phyloP scores from a whole-genome alignment of 2,888 invertebrate genomes.

The Chaitophorus viminalis region DNA sequence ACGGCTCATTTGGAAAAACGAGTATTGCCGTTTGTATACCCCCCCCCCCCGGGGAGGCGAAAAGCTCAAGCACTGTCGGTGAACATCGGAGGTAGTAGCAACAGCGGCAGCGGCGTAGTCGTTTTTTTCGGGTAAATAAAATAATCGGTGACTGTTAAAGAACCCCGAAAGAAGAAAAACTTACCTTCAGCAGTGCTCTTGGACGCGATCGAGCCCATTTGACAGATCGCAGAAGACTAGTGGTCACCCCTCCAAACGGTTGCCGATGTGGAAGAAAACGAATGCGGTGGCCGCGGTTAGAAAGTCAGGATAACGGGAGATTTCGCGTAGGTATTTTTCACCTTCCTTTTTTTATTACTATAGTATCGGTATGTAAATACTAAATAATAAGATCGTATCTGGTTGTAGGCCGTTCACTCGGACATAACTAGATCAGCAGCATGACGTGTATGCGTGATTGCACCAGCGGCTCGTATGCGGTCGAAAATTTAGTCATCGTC shows the following conservation, averaged over 20 bases:
- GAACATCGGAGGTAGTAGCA: background rate
- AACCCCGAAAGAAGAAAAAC: background rate
- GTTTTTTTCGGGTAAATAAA: background rate
- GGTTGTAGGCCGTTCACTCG: background rate
- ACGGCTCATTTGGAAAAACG: background rate
- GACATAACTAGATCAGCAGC: background rate
- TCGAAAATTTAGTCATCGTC: background rate
- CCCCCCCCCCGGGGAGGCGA: background rate
- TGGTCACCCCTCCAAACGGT: background rate
- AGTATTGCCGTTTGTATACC: background rate
- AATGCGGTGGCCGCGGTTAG: background rate
- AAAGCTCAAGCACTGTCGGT: background rate
- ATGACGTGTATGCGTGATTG: background rate
- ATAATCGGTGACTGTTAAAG: background rate
- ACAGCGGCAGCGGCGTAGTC: background rate
- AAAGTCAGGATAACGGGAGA: background rate
- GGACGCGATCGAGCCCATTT: conserved; percentile 59
- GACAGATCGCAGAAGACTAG: conserved; percentile 19
- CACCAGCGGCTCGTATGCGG: background rate
- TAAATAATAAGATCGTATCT: background rate
- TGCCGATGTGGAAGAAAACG: background rate
- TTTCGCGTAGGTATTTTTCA: background rate
- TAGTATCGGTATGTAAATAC: background rate
- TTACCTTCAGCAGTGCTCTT: conserved; percentile 36
- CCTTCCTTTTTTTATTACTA: background rate